Base-by-base conservation (phyloP, 2,113 vertebrate genomes). In the Malurus elegans region DNA sequence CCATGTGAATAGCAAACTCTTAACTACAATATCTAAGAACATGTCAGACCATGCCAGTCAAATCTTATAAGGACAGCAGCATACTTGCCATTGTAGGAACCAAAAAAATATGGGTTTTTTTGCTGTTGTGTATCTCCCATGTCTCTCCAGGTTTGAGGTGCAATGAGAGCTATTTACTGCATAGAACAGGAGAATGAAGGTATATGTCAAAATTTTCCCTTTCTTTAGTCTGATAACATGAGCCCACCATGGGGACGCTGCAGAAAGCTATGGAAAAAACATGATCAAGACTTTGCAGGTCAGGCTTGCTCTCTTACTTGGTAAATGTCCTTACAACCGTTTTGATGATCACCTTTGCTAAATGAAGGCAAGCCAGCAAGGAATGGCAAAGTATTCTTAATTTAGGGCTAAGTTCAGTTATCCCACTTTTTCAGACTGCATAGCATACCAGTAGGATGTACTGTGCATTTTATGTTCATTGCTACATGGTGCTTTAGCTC, bases 41-140 rank as follows among this genome's bases (percentile, higher is more conserved):
- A 0, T 65, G 7, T 87, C 15, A 29, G 16, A 58, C 18, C 9
- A 12, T 4, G 8, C 25, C 29, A 72, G 11, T 17, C 6, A 57
- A 67, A 36, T 21, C 32, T 40, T 67, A 4, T 15, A 34, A 38
- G 20, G 34, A 57, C 5, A 78, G 3, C 3, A 53, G 19, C 25
- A n/a, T 1, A 2, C 3, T 50, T 78, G 38, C 10, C 38, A 11
- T 38, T 38, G 38, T 38, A 38, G 38, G 38, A 38, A 38, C 38
- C 10, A 38, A 38, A 53, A 89, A 51, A 23, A 1, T 42, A 6
- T 23, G 8, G 4, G 1, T 4, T 4, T 71, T 85, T 80, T 79
- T 0, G 0, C 15, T 65, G 10, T 57, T 78, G 21, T 20, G 3
- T 29, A 4, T 53, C 15, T 61, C 14, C 10, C n/a, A 18, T 28